phyloP scores from a whole-genome alignment of 1,140 invertebrate species.

The Ceratitis capitata region DNA sequence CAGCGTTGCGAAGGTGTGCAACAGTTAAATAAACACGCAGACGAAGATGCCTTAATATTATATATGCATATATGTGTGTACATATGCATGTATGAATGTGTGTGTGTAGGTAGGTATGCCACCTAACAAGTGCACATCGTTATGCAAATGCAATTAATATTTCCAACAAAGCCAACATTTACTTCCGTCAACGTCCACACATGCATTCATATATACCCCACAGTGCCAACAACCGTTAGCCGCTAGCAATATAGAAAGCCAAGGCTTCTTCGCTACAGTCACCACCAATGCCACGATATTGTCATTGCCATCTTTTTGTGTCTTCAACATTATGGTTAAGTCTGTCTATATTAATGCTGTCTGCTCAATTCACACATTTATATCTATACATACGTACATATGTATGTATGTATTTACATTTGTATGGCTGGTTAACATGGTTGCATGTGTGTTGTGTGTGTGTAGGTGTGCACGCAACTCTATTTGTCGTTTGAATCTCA shows the following conservation, averaged over 20 bases:
- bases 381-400: not conserved
- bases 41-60: not conserved
- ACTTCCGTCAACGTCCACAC: conserved; percentile 55
- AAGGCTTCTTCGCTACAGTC: not conserved
- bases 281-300: not conserved
- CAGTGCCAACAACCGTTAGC: not conserved
- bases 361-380: not conserved
- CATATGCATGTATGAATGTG: not conserved
- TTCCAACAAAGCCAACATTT: conserved; percentile 64
- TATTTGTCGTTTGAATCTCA: not conserved
- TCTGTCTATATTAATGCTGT: conserved; percentile 7
- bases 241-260: not conserved
- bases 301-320: not conserved
- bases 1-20: not conserved
- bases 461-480: not conserved
- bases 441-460: not conserved
- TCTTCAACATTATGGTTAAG: conserved; percentile 15
- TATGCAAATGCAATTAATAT: conserved; percentile 65
- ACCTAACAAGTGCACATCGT: conserved; percentile 40
- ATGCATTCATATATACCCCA: not conserved
- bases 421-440: not conserved
- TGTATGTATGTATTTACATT: too few relatives aligned
- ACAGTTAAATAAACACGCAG: conserved; percentile 14
- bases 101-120: not conserved
- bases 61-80: not conserved